Evolutionary conservation across 2,113 vertebrate species (phyloP).

Genomic region (Porphyrio hochstetteri): DNA sequence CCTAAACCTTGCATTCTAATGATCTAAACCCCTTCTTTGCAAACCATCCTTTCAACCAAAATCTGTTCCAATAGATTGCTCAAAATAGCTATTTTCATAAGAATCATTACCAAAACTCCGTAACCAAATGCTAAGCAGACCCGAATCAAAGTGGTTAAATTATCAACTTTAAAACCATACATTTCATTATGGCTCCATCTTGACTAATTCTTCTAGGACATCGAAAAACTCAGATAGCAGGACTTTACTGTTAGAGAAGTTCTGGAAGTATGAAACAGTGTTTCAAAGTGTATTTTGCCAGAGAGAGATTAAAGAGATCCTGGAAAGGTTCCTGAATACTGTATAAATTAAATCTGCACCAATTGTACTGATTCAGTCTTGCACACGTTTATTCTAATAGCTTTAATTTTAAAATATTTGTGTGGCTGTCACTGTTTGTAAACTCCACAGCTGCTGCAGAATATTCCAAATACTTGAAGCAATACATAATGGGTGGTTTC

Average conservation of each 20-base stretch:
- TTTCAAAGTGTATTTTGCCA: neutral
- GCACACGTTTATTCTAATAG: neutral
- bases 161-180: neutral
- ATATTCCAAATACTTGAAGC: neutral
- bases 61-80: neutral
- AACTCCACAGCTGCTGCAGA: neutral
- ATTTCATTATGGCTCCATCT: neutral
- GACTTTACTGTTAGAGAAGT: neutral
- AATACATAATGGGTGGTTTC: neutral
- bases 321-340: neutral
- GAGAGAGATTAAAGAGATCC: neutral
- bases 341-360: neutral
- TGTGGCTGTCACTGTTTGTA: neutral
- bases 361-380: neutral
- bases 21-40: neutral
- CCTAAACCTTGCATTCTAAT: neutral
- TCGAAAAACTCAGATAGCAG: neutral
- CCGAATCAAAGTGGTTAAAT: neutral
- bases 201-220: conserved; percentile 4
- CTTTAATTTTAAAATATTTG: neutral
- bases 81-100: neutral
- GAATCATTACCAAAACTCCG: neutral
- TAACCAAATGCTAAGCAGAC: neutral
- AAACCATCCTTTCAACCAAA: neutral
- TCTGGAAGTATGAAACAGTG: neutral